phyloP scores from a whole-genome alignment of 1,140 invertebrate genomes.

The Ostrea edulis region DNA sequence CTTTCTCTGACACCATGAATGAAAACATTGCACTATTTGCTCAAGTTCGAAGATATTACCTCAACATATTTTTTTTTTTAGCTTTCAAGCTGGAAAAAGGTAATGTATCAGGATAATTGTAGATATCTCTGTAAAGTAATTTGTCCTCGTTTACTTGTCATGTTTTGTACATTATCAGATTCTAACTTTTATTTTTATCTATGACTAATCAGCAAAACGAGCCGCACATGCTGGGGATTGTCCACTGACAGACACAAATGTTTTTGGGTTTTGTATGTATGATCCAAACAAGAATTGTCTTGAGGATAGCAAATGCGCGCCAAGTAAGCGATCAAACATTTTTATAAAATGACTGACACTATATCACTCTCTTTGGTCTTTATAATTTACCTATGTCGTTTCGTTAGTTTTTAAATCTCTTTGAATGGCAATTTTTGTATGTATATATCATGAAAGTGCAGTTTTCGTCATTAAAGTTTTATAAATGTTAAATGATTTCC shows the following conservation, averaged over 20 bases:
- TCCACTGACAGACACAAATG: background rate
- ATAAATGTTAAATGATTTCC: too few relatives aligned
- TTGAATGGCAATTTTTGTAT: too few relatives aligned
- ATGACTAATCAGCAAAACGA: background rate
- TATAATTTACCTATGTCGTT: background rate
- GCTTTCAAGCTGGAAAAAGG: constrained; percentile 15
- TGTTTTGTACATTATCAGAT: background rate
- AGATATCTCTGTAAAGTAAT: background rate
- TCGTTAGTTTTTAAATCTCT: too few relatives aligned
- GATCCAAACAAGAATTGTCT: background rate
- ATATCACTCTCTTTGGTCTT: background rate
- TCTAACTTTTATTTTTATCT: background rate
- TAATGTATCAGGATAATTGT: background rate
- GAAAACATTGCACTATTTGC: background rate
- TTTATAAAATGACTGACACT: background rate
- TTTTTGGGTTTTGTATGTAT: background rate
- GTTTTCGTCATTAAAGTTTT: too few relatives aligned
- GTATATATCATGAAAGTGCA: too few relatives aligned
- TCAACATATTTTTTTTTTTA: background rate
- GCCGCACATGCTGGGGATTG: background rate
- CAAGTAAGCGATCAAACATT: background rate
- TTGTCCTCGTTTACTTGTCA: background rate
- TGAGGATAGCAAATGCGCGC: background rate
- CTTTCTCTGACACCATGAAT: too few relatives aligned
- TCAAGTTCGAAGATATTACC: background rate